Base-by-base conservation (phyloP, 2,113 vertebrate genomes). In the Siniperca knerii region DNA sequence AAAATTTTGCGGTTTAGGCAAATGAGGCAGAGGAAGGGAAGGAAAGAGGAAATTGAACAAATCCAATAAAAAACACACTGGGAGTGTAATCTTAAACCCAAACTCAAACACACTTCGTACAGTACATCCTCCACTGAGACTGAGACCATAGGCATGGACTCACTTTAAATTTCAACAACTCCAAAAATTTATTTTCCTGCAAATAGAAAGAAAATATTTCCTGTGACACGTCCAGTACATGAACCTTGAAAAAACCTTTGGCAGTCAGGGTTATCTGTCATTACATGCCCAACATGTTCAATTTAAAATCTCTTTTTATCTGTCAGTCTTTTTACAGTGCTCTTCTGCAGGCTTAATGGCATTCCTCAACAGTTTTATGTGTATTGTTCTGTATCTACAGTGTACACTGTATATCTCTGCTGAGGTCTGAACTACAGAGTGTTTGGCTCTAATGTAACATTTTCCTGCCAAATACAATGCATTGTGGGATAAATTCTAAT, bases 401-500 rank as follows among this genome's bases (percentile, higher is more conserved):
- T 86, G 52, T 72, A 71, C 1, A 8, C 81, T 77, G 46, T 18
- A 1, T 54, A 61, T 75, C 60, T 72, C 37, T 54, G 9, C 72
- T 65, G 25, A 64, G 25, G 40, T 75, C 61, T 50, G 48, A 75
- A 77, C 75, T 81, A 55, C 33, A 70, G 29, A 77, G 50, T 52
- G 50, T 75, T 82, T 92, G 91, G 89, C 85, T 87, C 18, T 33
- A 66, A 55, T 66, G 57, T 54, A 42, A 35, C 2, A 5, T 61
- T 62, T 73, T 82, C 33, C 83, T 81, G 89, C 90, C 91, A 94
- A 82, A 90, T 73, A 40, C 8, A 75, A 69, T 75, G 50, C 62
- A 82, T 69, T 77, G 54, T 79, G 62, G 88, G 86, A 91, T 69
- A 40, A 48, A 76, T 75, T 73, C 40, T 72, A 61, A 77, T 70